phyloP scores from a whole-genome alignment of 2,888 invertebrate genomes.

The Lasioglossum morio region DNA sequence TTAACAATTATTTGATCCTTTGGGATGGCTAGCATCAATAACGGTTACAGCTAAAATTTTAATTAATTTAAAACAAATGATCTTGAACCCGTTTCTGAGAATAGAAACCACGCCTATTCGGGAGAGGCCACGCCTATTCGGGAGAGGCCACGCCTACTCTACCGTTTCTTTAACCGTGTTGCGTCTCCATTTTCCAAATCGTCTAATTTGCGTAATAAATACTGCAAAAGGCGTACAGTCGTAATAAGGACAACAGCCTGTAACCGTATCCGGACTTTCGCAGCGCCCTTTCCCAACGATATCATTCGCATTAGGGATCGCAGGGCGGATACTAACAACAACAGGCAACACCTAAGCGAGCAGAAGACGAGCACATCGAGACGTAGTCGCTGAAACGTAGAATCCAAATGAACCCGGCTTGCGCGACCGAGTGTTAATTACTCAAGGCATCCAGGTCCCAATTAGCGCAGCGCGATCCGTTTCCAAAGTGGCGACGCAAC shows the following conservation, averaged over 20 bases:
- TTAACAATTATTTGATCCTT: too few relatives aligned
- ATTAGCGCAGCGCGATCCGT: not conserved
- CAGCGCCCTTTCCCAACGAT: not conserved
- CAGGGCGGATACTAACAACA: not conserved
- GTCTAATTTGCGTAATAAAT: not conserved
- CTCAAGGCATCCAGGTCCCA: not conserved
- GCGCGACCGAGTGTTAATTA: not conserved
- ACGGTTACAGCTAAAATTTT: too few relatives aligned
- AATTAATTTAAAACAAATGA: too few relatives aligned
- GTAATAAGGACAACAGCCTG: not conserved
- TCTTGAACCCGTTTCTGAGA: not conserved
- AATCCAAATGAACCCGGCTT: not conserved
- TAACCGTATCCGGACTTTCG: not conserved
- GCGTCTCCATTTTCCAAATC: not conserved
- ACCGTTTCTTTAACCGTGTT: not conserved
- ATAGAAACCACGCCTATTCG: not conserved
- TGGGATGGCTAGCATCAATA: too few relatives aligned
- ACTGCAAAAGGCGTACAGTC: not conserved
- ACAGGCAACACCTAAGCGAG: not conserved
- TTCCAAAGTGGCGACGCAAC: slow-evolving; percentile 18
- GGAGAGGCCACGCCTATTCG: not conserved
- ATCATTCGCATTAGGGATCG: not conserved
- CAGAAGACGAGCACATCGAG: not conserved
- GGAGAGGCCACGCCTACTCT: not conserved
- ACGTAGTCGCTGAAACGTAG: not conserved